Evolutionary conservation across 2,797 vertebrate genomes (phyloP), one percentile per base, ranked within the genome.

Genomic region (Hippoglossus hippoglossus): DNA sequence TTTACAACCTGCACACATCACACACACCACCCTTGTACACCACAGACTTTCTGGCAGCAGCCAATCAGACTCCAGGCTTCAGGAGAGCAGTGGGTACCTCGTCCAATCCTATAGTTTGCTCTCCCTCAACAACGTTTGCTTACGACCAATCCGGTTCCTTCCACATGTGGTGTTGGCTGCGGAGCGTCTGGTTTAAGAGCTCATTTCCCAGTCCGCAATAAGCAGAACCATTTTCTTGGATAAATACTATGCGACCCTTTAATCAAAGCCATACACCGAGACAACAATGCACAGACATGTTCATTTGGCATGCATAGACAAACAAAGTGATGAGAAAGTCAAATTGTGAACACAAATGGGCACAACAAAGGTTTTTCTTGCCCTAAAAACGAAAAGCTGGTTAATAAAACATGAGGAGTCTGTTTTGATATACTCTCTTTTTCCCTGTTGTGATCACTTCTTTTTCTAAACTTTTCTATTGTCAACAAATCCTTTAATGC

Each of bases 1-100:
- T 92, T 91, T 89, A 85, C 88, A 85, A 90, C 85, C 80, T 86
- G 79, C 89, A 91, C 92, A 92, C 90, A 92, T 92, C 89, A 90
- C 77, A 91, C 73, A 74, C 83, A 68, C 85, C 75, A 71, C 22
- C 64, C 73, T 63, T 65, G 60, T 68, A 52, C 75, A 64, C 63
- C 74, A 22, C 59, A 79, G 75, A 63, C 65, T 46, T 70, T 59
- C 53, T 63, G 66, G 55, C 81, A 69, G 59, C 66, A 62, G 65
- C 87, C 91, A 91, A 92, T 93, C 75, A 51, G 55, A 68, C 15
- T 57, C 15, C 1, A 7, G 41, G 56, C 56, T 76, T 63, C 21
- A 69, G 52, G 58, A 60, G 57, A 65, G 77, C 63, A 22, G 63
- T 12, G 58, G 31, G 54, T 52, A 54, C 21, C 52, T 70, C 18